Base-by-base conservation (phyloP, 2,888 invertebrate genomes). In the Pelosia muscerda region DNA sequence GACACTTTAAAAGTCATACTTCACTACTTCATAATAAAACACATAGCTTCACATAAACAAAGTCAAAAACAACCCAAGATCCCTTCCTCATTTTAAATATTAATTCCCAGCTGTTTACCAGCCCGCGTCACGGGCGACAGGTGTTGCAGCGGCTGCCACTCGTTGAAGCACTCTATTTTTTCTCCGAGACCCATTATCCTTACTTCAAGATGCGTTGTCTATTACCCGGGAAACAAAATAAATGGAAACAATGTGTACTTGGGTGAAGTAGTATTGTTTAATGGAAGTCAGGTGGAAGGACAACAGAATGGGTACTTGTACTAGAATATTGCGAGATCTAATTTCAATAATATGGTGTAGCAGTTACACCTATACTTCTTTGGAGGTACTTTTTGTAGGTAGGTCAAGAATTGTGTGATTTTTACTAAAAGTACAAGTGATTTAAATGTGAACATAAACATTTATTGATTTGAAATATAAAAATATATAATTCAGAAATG, bases 161-260 rank as follows among this genome's bases (percentile, higher is more conserved):
- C 77, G 68, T 75, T 73, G 71, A 63, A 66, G 80, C 78, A 78
- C 80, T 79, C 75, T 77, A 75, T 79, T 81, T 83, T 64, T 82
- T 83, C 78, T 73, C 72, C 73, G 61, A 65, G 65, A 70, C 67
- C 75, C 79, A 82, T 81, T 78, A 82, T 81, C 75, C 77, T 71
- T 71, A 68, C 77, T 77, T 63, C 73, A 73, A 73, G 73, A 76
- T 81, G 74, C 71, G 75, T 79, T 78, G 75, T 78, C 79, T 82
- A 81, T 81, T 82, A 81, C 77, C 69, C 68, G 68, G 65, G 72
- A 74, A 76, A 75, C 73, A 76, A 81, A 75, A 75, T 77, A 74
- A 73, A 81, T 76, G 71, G 63, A 63, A 55, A 76, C 68, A 74
- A 68, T 72, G 69, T 73, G 73, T 73, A 74, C 69, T 75, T 71